Base-by-base conservation (phyloP, 2,113 vertebrate species). In the Prunella fulvescens region DNA sequence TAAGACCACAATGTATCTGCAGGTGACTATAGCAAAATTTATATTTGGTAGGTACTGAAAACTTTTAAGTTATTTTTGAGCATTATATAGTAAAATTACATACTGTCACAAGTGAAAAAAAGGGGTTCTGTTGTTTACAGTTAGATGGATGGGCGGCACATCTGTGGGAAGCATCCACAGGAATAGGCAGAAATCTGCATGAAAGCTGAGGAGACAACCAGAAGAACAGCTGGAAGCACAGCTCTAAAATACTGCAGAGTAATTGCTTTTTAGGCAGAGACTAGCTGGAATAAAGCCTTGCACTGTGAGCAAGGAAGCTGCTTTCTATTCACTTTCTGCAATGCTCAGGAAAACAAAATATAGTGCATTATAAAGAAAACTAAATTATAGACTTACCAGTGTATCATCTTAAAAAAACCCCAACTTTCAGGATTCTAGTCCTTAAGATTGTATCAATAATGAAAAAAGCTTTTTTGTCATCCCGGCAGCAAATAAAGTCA, bases 211-310 rank as follows among this genome's bases (percentile, higher is more conserved):
- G 28, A 86, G 86, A 78, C 64, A 70, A 93, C 86, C 71, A 90
- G 67, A 88, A 90, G 90, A 96, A 71, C 86, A 90, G 83, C 83
- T 94, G 86, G 86, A 94, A 96, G 64, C 33, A 83, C 51, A 88
- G 88, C 42, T 80, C 82, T 54, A 50, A 70, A 93, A 86, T 54
- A 88, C 79, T 62, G 39, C 40, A 77, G 24, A 88, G 42, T 54
- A 92, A 95, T 37, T 92, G 80, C 76, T 88, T 93, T 81, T 95
- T 73, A 90, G 51, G 61, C 42, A 94, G 42, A 86, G 26, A 81
- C 39, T 69, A 51, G 56, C 20, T 74, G 60, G 47, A 93, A 90
- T 60, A 92, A 95, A 95, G 77, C 40, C 78, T 88, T 93, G 25
- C 26, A n/a, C 64, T 86, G 72, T 25, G 44, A 95, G 76, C 60